Conservation (phyloP, 2,797 vertebrate genomes). For the Chrosomus eos region DNA sequence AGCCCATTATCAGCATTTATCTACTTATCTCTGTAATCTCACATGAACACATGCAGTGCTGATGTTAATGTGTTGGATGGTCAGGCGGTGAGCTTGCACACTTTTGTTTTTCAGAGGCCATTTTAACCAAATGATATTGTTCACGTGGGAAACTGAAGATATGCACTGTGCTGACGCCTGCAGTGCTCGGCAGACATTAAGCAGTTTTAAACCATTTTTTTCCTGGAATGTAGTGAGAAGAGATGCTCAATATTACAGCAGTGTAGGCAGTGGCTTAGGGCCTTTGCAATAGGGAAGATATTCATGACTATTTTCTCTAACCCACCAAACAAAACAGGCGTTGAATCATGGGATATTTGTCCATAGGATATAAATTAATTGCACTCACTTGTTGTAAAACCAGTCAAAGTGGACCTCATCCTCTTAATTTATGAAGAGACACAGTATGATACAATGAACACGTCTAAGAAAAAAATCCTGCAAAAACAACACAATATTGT, state of each 20-base stretch:
- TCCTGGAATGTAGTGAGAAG: background rate
- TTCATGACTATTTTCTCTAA: background rate
- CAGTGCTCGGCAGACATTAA: background rate
- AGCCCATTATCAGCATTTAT: slow-evolving; percentile 19
- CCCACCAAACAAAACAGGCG: no score
- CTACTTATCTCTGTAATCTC: background rate
- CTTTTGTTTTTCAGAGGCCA: background rate
- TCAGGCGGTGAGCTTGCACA: background rate
- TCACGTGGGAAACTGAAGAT: background rate
- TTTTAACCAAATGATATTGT: background rate
- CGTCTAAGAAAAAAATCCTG: background rate
- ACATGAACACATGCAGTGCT: background rate
- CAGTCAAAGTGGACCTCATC: no score
- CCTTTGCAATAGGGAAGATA: background rate
- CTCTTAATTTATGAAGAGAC: background rate
- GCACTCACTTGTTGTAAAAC: no score
- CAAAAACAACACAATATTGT: no score
- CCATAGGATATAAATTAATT: no score
- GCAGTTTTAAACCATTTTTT: background rate
- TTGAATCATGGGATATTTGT: no score
- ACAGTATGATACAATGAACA: no score
- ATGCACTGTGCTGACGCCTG: background rate
- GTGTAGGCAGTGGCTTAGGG: background rate
- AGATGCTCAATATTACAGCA: background rate
- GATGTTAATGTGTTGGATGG: background rate